Evolutionary conservation across 2,113 vertebrate species (phyloP).

Genomic region (Pollachius pollachius): DNA sequence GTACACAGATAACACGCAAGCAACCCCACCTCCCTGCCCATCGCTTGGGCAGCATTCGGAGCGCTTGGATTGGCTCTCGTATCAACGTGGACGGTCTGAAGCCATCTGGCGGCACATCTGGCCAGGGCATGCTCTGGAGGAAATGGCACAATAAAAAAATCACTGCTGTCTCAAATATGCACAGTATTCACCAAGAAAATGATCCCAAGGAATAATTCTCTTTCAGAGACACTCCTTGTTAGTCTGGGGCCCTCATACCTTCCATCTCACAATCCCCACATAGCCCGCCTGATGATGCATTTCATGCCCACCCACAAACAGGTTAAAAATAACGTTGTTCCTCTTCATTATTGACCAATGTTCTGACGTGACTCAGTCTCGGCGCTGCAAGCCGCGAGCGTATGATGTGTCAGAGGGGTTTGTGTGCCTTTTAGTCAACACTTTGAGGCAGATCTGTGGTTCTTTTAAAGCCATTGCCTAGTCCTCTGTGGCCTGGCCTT

Average conservation of each 20-base stretch:
- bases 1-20: constrained; percentile 10
- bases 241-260: neutral
- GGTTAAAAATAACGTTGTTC: too few relatives aligned
- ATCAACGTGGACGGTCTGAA: neutral
- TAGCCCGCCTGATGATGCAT: neutral
- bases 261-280: neutral
- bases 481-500: neutral
- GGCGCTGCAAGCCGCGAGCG: constrained; percentile 20
- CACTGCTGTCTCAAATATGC: constrained; percentile 62
- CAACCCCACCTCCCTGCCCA: constrained; percentile 14
- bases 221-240: neutral
- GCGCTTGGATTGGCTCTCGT: neutral
- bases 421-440: constrained; percentile 2
- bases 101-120: constrained; percentile 55
- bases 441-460: constrained; percentile 17
- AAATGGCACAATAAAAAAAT: constrained; percentile 66
- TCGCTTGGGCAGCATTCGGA: neutral
- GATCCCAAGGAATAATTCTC: constrained; percentile 2
- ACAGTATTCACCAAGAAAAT: constrained; percentile 40
- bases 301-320: constrained; percentile 2
- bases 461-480: constrained; percentile 18
- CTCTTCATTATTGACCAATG: constrained; percentile 17
- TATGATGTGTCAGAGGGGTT: constrained; percentile 40
- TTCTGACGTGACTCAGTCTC: constrained; percentile 50
- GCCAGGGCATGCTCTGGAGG: constrained; percentile 45